phyloP scores from a whole-genome alignment of 2,113 vertebrate species.

The Ceyx melanurus region DNA sequence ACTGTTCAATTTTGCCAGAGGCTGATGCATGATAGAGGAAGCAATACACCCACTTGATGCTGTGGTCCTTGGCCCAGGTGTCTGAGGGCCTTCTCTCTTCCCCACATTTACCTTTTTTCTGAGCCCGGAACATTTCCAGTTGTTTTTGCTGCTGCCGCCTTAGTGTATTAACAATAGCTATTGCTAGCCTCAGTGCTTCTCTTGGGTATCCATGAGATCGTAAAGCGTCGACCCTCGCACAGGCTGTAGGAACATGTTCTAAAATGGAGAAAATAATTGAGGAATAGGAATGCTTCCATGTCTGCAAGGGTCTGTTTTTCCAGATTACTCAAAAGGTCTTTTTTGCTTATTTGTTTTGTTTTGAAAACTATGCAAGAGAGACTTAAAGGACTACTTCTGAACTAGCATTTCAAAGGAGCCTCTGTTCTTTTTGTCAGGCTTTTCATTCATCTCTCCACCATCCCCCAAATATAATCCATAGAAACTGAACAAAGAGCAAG shows the following conservation, averaged over 20 bases:
- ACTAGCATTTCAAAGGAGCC: slow-evolving; percentile 60
- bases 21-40: too few relatives aligned
- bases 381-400: slow-evolving; percentile 56
- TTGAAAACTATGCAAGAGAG: neutral
- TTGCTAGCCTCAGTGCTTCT: slow-evolving; percentile 91
- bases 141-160: slow-evolving; percentile 93
- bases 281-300: neutral
- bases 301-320: neutral
- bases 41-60: too few relatives aligned
- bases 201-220: slow-evolving; percentile 92
- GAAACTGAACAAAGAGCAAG: slow-evolving; percentile 76
- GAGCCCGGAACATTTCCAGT: slow-evolving; percentile 87
- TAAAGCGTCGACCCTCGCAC: slow-evolving; percentile 91
- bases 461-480: slow-evolving; percentile 57
- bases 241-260: slow-evolving; percentile 96
- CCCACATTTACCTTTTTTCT: slow-evolving; percentile 88
- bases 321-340: neutral
- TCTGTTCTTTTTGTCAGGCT: slow-evolving; percentile 67
- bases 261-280: slow-evolving; percentile 27
- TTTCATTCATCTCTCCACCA: slow-evolving; percentile 60
- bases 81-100: neutral
- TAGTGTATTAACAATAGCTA: slow-evolving; percentile 92
- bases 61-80: too few relatives aligned
- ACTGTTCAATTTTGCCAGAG: too few relatives aligned
- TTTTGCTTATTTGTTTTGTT: neutral